Base-by-base conservation (phyloP, 2,888 invertebrate species). In the Pristionchus japonicus region DNA sequence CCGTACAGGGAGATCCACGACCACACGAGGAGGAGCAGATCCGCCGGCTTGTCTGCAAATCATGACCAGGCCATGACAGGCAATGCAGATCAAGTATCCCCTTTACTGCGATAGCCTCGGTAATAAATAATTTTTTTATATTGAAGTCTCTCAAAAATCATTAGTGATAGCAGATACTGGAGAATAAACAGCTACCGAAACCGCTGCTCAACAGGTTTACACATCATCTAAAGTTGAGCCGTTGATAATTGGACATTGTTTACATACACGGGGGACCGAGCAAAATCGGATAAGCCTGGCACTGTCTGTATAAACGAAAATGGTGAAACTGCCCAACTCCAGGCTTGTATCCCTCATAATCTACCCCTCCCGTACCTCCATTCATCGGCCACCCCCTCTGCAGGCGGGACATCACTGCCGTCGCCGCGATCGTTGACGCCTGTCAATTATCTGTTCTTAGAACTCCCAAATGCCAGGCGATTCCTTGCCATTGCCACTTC, bases 1-100 rank as follows among this genome's bases (percentile, higher is more conserved):
- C 93, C 93, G 87, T 93, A 92, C 13, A 93, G 93, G 15, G 93
- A 93, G 13, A 94, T 88, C 86, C 93, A 94, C 1, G 93, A 92
- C 89, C 93, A 94, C 23, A 92, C 89, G 61, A 93, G 85, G 15
- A 94, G 90, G 7, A 92, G 88, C 17, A 92, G 90, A 52, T 91
- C 90, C 0, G 87, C 87, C 13, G 87, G 57, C 57, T 87, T 87
- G n/a, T 87, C 87, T 87, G n/a, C 15, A 86, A 70, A n/a, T n/a
- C n/a, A n/a, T n/a, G n/a, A n/a, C n/a, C n/a, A n/a, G n/a, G n/a
- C n/a, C n/a, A n/a, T n/a, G n/a, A n/a, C n/a, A n/a, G n/a, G n/a
- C n/a, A n/a, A n/a, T n/a, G n/a, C n/a, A n/a, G n/a, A n/a, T n/a
- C n/a, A n/a, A n/a, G n/a, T n/a, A n/a, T n/a, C n/a, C n/a, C n/a